Evolutionary conservation across 2,888 invertebrate genomes (phyloP), one percentile per base, ranked within the genome.

Genomic region (Ethmia dodecea): DNA sequence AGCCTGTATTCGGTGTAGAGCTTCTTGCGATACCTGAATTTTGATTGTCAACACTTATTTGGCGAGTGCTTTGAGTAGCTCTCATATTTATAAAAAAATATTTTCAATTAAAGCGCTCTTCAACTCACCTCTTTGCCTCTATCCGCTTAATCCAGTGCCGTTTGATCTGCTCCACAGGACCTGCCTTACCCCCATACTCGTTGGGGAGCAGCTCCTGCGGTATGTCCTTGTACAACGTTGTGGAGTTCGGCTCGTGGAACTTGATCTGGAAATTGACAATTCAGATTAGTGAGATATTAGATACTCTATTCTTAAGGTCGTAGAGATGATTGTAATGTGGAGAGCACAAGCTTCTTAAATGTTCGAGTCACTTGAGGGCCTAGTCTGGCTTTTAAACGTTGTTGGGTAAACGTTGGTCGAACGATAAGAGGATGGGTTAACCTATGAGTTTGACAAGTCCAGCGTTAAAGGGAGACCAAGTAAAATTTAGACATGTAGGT

Each of bases 141-240:
- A 92, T 81, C 49, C 87, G 72, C 39, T 89, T 83, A 41, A 89
- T 68, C 91, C 92, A 92, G 45, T 87, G 70, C 18, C 78, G 69
- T 58, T 91, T 92, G 30, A 92, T 81, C 20, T 88, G 87, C 0
- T 81, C 78, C 13, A 91, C 69, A 27, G 86, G 77, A n/a, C 90
- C 91, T 0, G 88, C 89, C 34, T 87, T 79, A 0, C 93, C 93
- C 14, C 93, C 93, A 44, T 92, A 92, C 52, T 93, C 93, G 13
- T 83, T 77, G 0, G 93, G 92, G 32, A 93, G 54, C 38, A 92
- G 66, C 27, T 91, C 89, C 47, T 77, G 86, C 0, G 92, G 89
- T 22, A 93, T 80, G 50, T 88, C 89, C 33, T 91, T 81, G 55
- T 86, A 90, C 0, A 93, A 65, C 0, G 91, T 90, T 3, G 88